A percentile compares a stretch with the other conserved stretches of the same genome.
Evolutionary conservation across 2,113 vertebrate species (phyloP).

Genomic region (Nothobranchius furzeri): DNA sequence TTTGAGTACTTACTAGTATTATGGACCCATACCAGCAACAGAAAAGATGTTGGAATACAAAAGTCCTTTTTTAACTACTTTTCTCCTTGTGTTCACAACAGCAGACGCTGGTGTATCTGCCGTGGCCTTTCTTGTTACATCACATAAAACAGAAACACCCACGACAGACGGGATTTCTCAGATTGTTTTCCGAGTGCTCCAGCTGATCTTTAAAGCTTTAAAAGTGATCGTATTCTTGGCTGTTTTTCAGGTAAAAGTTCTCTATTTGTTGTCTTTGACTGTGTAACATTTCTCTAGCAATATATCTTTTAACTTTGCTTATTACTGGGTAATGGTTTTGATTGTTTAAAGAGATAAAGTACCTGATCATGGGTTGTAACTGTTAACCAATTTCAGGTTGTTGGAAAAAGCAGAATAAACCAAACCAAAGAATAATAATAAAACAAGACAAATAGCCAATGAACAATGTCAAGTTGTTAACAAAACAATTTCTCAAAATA

Average conservation of each 20-base stretch:
- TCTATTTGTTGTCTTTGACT: neutral
- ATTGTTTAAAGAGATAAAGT: too few relatives aligned
- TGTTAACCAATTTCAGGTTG: too few relatives aligned
- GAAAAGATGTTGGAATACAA: neutral
- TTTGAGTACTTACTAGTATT: neutral
- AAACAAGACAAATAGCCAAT: too few relatives aligned
- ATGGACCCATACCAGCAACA: neutral
- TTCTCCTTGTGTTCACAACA: neutral
- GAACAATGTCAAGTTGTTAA: too few relatives aligned
- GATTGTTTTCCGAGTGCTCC: slow-evolving; percentile 4
- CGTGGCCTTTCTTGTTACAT: neutral
- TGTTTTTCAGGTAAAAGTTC: neutral
- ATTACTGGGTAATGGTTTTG: too few relatives aligned
- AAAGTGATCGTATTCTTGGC: neutral
- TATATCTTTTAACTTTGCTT: too few relatives aligned
- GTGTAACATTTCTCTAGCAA: neutral
- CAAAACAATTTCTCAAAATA: too few relatives aligned
- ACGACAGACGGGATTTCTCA: slow-evolving; percentile 6
- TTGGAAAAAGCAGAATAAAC: too few relatives aligned
- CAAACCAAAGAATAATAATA: too few relatives aligned
- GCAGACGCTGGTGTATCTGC: neutral
- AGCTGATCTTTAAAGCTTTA: slow-evolving; percentile 23
- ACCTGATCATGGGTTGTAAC: too few relatives aligned
- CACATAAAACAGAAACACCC: slow-evolving; percentile 16
- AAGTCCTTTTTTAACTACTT: slow-evolving; percentile 6